Evolutionary conservation across 2,113 vertebrate species (phyloP), one percentile per base, ranked within the genome.

Genomic region (Gobius niger): DNA sequence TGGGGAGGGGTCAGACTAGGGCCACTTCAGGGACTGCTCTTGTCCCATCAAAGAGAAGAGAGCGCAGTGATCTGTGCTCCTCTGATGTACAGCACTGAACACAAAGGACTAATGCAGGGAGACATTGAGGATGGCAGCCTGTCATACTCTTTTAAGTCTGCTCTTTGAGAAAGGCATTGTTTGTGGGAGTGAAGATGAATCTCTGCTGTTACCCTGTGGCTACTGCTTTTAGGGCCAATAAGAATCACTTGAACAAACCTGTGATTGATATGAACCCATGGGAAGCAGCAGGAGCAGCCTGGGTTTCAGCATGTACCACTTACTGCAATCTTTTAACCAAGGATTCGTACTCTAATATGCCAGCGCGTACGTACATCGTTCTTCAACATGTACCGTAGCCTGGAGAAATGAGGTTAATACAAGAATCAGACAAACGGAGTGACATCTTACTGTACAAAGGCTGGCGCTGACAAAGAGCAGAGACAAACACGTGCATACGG

Each of bases 61-160:
- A 67, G 73, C 65, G 68, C 67, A 86, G 81, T 86, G 88, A 86
- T 89, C 78, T 84, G 73, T 44, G 70, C 76, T 72, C 67, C 85
- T 86, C 74, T 88, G 86, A 87, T 86, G 76, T 86, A 14, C 65
- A 67, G 74, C 72, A 73, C 72, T 53, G 59, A 77, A 76, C 73
- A 87, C 75, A 82, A 84, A 77, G 76, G 68, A 76, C 80, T 68
- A 83, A 88, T 46, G 16, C 77, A 68, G 19, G 68, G 75, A 79
- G 83, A 84, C 57, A 44, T 73, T 67, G 50, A 54, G 68, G 83
- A 75, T 80, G 84, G 85, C 83, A 82, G 71, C 81, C 80, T 89
- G 89, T 87, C 86, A 82, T 82, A 74, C 63, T 89, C 87, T 82
- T 83, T 89, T 78, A 88, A 77, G 85, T 72, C 72, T 68, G 66